A percentile compares a stretch with the other conserved stretches of the same genome.
Conservation (phyloP, 2,888 invertebrate species). For the Eupelmus urozonus region DNA sequence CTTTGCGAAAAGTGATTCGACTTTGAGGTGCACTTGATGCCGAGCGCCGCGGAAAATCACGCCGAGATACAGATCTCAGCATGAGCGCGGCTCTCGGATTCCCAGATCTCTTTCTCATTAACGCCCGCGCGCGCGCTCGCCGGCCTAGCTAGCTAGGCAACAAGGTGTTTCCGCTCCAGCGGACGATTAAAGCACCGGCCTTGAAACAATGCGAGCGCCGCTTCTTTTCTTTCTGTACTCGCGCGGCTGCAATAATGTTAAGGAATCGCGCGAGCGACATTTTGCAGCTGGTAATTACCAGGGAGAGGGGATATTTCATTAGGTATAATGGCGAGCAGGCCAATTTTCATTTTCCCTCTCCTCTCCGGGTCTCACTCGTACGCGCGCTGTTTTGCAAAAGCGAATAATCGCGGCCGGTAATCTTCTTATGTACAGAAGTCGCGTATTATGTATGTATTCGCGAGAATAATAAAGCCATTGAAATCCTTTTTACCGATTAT, state of each 20-base stretch:
- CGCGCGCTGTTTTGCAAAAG: background rate
- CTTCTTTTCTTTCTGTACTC: background rate
- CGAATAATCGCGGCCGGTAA: background rate
- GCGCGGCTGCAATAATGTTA: no score
- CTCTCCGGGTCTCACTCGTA: background rate
- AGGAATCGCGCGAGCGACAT: no score
- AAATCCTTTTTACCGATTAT: constrained; percentile 25
- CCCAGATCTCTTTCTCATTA: constrained; percentile 23
- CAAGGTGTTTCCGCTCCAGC: constrained; percentile 36
- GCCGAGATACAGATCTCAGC: background rate
- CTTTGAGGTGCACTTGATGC: constrained; percentile 28
- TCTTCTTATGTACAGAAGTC: background rate
- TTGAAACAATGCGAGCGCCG: constrained; percentile 25
- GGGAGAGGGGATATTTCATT: background rate
- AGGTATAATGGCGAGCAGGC: background rate
- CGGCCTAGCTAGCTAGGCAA: constrained; percentile 5
- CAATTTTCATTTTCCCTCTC: background rate
- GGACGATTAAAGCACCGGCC: constrained; percentile 2
- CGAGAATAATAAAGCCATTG: constrained; percentile 25
- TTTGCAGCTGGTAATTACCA: background rate
- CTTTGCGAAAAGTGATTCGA: constrained; percentile 48
- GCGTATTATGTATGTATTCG: background rate
- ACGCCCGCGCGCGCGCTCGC: background rate
- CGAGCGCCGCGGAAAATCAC: background rate
- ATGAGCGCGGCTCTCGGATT: background rate